These are phyloP conservation scores for Drosophila tanythrix DNA, from an alignment of 2,888 invertebrate genomes.

Conservation along the genomic window DNA sequence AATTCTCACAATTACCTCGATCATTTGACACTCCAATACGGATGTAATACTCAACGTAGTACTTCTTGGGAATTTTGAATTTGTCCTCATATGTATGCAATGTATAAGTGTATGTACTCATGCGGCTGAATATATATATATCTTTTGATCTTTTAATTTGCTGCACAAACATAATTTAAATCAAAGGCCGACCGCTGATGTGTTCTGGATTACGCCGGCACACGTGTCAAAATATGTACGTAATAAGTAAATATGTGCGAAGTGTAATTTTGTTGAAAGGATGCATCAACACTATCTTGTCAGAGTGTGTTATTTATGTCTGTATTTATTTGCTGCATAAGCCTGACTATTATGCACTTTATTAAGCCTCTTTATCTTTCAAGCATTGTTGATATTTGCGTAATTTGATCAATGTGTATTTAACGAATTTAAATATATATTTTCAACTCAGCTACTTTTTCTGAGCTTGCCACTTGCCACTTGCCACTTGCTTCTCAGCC, in stretches of 20 bases:
- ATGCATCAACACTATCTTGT: conserved; percentile 44
- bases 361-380: conserved; percentile 10
- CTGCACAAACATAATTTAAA: conserved; percentile 83
- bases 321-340: background rate
- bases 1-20: conserved; percentile 15
- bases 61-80: conserved; percentile 13
- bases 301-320: conserved; percentile 20
- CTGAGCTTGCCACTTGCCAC: background rate
- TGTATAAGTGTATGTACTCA: conserved; percentile 15
- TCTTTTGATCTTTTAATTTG: conserved; percentile 83
- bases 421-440: background rate
- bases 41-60: conserved; percentile 32
- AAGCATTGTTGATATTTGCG: background rate
- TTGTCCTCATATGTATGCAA: conserved; percentile 8
- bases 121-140: conserved; percentile 16
- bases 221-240: conserved; percentile 70
- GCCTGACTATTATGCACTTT: background rate
- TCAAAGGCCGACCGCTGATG: conserved; percentile 79
- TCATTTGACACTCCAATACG: conserved; percentile 32
- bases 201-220: conserved; percentile 41
- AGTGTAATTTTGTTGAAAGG: conserved; percentile 48
- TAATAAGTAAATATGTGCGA: conserved; percentile 48
- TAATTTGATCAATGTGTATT: background rate
- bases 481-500: background rate
- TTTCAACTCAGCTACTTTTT: background rate